Evolutionary conservation across 2,113 vertebrate genomes (phyloP).

Genomic region (Nothoprocta pentlandii): DNA sequence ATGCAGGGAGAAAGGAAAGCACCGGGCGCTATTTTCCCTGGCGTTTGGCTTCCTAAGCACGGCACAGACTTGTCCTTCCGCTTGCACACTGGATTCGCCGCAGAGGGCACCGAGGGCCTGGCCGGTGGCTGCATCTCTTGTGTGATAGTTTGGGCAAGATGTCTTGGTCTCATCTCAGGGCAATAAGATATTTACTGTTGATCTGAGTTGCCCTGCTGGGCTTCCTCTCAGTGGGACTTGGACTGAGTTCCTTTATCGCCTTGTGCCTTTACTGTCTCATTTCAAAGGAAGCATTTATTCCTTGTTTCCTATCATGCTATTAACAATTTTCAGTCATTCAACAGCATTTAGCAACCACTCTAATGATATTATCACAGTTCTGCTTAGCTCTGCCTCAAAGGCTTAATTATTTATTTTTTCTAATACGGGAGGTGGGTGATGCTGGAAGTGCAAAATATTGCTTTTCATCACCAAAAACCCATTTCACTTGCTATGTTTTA

Average conservation of each 20-base stretch:
- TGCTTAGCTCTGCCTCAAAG: slow-evolving; percentile 51
- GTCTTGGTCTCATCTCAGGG: neutral
- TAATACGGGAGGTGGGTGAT: slow-evolving; percentile 32
- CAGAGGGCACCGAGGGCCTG: too few species aligned
- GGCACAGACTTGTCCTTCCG: neutral
- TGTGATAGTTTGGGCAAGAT: neutral
- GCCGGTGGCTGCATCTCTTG: neutral
- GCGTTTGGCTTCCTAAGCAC: neutral
- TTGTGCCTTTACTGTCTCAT: neutral
- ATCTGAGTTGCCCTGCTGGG: neutral
- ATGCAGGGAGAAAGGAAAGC: neutral
- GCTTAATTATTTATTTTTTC: slow-evolving; percentile 73
- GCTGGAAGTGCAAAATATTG: slow-evolving; percentile 66
- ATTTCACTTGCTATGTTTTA: slow-evolving; percentile 65
- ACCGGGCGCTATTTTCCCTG: neutral
- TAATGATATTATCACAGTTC: slow-evolving; percentile 35
- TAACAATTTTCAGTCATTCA: slow-evolving; percentile 59
- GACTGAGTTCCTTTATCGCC: neutral
- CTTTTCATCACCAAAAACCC: slow-evolving; percentile 71
- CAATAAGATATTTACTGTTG: neutral
- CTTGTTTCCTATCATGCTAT: slow-evolving; percentile 17
- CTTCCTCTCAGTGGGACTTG: neutral
- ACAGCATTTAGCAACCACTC: slow-evolving; percentile 53
- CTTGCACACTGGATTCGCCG: neutral
- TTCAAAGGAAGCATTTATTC: neutral